Evolutionary conservation across 1,140 invertebrate genomes (phyloP).

Genomic region (Cryptotermes secundus): DNA sequence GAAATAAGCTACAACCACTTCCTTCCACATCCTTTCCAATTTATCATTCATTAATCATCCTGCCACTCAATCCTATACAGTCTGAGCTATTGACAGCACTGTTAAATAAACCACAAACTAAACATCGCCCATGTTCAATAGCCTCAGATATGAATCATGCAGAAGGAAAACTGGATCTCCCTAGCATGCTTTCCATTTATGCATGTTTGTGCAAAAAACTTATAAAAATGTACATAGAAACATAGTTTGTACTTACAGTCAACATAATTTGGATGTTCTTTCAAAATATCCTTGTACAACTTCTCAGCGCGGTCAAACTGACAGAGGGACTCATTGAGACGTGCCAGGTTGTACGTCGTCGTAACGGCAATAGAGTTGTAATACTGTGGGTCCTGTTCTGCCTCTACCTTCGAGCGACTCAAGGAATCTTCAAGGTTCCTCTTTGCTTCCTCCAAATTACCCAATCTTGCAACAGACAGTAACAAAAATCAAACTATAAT

Average conservation of each 20-base stretch:
- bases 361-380: slow-evolving; percentile 97
- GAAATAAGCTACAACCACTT: too few relatives aligned
- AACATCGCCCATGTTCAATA: too few relatives aligned
- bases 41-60: too few relatives aligned
- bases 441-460: slow-evolving; percentile 80
- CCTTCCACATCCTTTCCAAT: too few relatives aligned
- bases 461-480: slow-evolving; percentile 56
- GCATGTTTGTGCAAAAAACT: too few relatives aligned
- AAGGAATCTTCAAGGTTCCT: slow-evolving; percentile 85
- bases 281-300: slow-evolving; percentile 94
- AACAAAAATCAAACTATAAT: neutral
- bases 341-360: slow-evolving; percentile 93
- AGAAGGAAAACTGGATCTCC: too few relatives aligned
- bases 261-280: slow-evolving; percentile 98
- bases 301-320: slow-evolving; percentile 95
- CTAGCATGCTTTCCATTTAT: too few relatives aligned
- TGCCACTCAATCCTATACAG: too few relatives aligned
- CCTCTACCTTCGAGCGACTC: slow-evolving; percentile 75
- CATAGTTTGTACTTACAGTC: slow-evolving; percentile 76
- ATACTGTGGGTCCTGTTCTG: slow-evolving; percentile 86
- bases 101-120: too few relatives aligned
- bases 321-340: slow-evolving; percentile 90
- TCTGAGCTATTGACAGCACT: too few relatives aligned
- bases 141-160: too few relatives aligned
- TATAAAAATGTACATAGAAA: too few relatives aligned